phyloP scores from a whole-genome alignment of 2,113 vertebrate species.

The Sarotherodon lohbergeri region DNA sequence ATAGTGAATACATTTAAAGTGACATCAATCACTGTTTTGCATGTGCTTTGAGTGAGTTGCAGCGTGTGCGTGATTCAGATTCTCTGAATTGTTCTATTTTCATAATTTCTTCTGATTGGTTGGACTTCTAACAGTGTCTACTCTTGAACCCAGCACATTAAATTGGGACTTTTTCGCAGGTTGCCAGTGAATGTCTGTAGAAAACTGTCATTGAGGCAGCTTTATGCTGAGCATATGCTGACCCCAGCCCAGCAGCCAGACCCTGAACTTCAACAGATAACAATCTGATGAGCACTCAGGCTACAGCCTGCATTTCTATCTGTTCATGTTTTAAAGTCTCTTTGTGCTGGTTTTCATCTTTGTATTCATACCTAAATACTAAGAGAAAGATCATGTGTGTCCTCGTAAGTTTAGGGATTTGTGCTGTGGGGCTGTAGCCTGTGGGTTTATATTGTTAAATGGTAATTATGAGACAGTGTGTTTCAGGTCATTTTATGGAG shows the following conservation, averaged over 20 bases:
- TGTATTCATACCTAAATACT: background rate
- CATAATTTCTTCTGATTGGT: background rate
- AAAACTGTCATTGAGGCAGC: background rate
- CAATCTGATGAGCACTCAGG: background rate
- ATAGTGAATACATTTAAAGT: constrained; percentile 26
- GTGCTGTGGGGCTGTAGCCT: background rate
- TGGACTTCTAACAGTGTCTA: background rate
- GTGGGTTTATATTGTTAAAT: background rate
- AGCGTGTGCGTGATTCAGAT: background rate
- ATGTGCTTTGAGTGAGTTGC: background rate
- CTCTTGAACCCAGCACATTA: background rate
- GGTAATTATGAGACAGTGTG: background rate
- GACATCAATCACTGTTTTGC: constrained; percentile 5
- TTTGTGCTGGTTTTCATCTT: background rate
- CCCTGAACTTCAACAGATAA: background rate
- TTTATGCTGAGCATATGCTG: background rate
- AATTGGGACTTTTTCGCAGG: background rate
- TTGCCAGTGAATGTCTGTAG: background rate
- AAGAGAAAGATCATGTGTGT: background rate
- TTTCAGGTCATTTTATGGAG: background rate
- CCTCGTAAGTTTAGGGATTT: background rate
- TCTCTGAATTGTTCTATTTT: background rate
- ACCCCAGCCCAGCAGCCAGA: background rate
- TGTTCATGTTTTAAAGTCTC: background rate
- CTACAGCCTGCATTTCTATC: background rate